Evolutionary conservation across 2,797 vertebrate genomes (phyloP), one percentile per base, ranked within the genome.

Genomic region (Acomys russatus): DNA sequence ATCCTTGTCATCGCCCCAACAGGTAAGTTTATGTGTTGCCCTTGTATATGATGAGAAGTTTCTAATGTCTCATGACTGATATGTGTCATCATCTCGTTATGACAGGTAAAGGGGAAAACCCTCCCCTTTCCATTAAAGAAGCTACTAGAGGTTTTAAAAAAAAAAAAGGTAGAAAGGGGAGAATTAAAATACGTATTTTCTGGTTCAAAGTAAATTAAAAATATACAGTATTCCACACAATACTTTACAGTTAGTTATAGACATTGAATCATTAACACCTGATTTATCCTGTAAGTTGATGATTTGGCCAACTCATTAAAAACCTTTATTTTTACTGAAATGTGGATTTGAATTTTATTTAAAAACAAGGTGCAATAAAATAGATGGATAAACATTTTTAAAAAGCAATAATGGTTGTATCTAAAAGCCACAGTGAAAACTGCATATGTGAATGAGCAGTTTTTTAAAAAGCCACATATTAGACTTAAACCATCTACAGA

Each of bases 291-390:
- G 20, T 74, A 64, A 83, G 70, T 74, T 89, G 79, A 94, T 80
- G 59, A 92, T 82, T 92, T 95, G 73, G 11, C 23, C 71, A 86
- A 49, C 11, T 12, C 3, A 74, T 15, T 93, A 25, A 5, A 95
- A 93, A 87, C 35, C 22, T 56, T 92, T 78, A 84, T 94, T 94
- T 84, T 93, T 97, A 49, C 66, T 92, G 44, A 17, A 92, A 10
- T 86, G 56, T 3, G 61, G 73, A 82, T 20, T 38, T 94, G 23
- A 95, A 91, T 94, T 95, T 97, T 95, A 66, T 85, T 93, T 88
- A 59, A 92, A 94, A 91, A 91, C n/a, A 89, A 92, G 74, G 51
- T 17, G 94, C 18, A 90, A 88, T 63, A 90, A 93, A 94, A 94
- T 90, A 28, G 82, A 8, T 33, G 6, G 64, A 79, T 68, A 91